Evolutionary conservation across 2,113 vertebrate genomes (phyloP).

Genomic region (Gadus macrocephalus): DNA sequence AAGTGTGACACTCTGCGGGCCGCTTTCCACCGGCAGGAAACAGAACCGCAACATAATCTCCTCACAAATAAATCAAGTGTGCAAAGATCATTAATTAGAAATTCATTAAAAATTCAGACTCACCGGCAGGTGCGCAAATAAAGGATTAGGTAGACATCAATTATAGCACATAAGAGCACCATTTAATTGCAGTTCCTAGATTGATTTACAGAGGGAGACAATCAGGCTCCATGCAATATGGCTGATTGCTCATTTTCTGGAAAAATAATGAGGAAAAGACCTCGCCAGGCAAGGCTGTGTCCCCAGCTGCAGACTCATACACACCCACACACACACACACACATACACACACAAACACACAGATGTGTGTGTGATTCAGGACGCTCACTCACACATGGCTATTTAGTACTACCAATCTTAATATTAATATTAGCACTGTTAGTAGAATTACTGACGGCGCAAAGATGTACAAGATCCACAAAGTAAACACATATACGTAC

Average conservation of each 20-base stretch:
- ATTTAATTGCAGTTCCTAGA: conserved; percentile 79
- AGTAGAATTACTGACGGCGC: too few relatives aligned
- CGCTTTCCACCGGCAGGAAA: conserved; percentile 56
- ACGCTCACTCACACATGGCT: conserved; percentile 18
- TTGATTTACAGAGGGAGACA: conserved; percentile 77
- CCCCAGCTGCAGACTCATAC: conserved; percentile 44
- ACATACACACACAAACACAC: conserved; percentile 24
- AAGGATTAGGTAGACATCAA: conserved; percentile 80
- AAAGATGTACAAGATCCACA: too few relatives aligned
- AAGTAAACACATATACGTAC: conserved; percentile 5
- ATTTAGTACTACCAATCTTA: too few relatives aligned
- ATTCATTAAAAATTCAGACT: conserved; percentile 80
- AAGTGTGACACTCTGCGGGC: conserved; percentile 46
- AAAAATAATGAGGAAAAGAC: conserved; percentile 73
- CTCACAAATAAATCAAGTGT: conserved; percentile 73
- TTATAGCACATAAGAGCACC: conserved; percentile 78
- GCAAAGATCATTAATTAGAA: conserved; percentile 79
- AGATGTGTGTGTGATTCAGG: not conserved
- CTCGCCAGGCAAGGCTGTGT: conserved; percentile 57
- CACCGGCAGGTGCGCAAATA: conserved; percentile 80
- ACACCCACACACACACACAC: conserved; percentile 11
- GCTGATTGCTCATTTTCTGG: conserved; percentile 73
- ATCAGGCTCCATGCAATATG: conserved; percentile 68
- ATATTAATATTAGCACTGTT: too few relatives aligned
- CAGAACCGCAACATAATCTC: conserved; percentile 65